Base-by-base conservation (phyloP, 2,113 vertebrate genomes). In the Opisthocomus hoazin region DNA sequence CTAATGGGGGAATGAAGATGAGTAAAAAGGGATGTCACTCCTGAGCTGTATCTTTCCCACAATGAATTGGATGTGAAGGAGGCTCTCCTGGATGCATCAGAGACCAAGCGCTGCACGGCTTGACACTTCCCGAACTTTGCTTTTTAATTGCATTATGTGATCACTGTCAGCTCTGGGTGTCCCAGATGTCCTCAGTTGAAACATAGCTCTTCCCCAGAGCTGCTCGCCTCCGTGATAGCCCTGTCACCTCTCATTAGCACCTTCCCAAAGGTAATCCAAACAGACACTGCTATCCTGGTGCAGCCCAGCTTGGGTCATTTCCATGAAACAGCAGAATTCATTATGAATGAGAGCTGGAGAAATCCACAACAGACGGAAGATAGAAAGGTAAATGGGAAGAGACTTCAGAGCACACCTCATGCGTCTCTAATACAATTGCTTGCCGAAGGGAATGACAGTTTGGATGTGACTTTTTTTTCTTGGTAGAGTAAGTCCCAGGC, bases 171-270 rank as follows among this genome's bases (percentile, higher is more conserved):
- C 50, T 12, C 5, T 8, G 84, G 36, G 39, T 53, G 71, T 73
- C 61, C 85, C 19, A 27, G 45, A 6, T 32, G 36, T 6, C 76
- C 48, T 94, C 87, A 41, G 69, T 84, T 56, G 89, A 68, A 87
- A 43, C 3, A 0, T 0, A 24, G n/a, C 64, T 89, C 73, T 90
- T 92, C 66, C 57, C 74, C 39, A 54, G 74, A 89, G 84, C 60
- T 58, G 16, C 80, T 90, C 9, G 0, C 20, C 39, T 89, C 27
- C 0, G 0, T 68, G 12, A 83, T 39, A 95, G 39, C 81, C 24
- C 70, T 95, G 94, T 43, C 89, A 89, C 37, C 57, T 73, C 81
- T 76, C 74, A 85, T 96, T 93, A 93, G 1, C 61, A 60, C 81
- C 77, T 92, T 81, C 43, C 89, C 91, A 34, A 48, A 89, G 69